Percentiles rank a stretch among this genome's conserved stretches.
phyloP scores from a whole-genome alignment of 2,113 vertebrate genomes.

The Spermophilus dauricus region DNA sequence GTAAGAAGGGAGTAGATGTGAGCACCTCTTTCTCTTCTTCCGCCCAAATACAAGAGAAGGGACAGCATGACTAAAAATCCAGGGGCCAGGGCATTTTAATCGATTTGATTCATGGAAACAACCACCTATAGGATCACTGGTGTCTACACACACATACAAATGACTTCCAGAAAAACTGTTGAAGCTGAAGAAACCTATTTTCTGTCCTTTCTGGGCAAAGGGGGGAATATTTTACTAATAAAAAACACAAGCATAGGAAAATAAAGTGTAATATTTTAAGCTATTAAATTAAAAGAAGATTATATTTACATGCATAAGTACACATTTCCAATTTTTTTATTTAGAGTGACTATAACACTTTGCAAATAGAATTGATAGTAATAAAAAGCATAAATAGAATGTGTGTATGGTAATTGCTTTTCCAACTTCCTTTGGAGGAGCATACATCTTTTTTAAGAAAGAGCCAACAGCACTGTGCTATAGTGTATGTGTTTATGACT shows the following conservation, averaged over 20 bases:
- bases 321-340: conserved; percentile 48
- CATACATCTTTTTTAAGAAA: conserved; percentile 38
- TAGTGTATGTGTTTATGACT: too few relatives aligned
- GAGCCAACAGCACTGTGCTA: too few relatives aligned
- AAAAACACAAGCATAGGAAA: background rate
- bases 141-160: background rate
- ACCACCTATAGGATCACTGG: background rate
- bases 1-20: background rate
- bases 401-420: conserved; percentile 55
- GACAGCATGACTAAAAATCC: background rate
- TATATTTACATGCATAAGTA: conserved; percentile 47
- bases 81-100: background rate
- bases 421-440: background rate
- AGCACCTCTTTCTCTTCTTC: background rate
- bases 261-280: conserved; percentile 32
- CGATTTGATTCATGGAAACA: background rate
- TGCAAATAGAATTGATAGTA: conserved; percentile 60
- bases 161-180: background rate
- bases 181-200: conserved; percentile 20
- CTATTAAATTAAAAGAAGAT: conserved; percentile 51
- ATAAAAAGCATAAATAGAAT: conserved; percentile 64
- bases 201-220: background rate
- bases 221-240: background rate
- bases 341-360: conserved; percentile 53
- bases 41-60: background rate